Percentiles rank a stretch among this genome's conserved stretches.
Evolutionary conservation across 2,888 invertebrate genomes (phyloP).

Genomic region (Trichopoda pennipes): DNA sequence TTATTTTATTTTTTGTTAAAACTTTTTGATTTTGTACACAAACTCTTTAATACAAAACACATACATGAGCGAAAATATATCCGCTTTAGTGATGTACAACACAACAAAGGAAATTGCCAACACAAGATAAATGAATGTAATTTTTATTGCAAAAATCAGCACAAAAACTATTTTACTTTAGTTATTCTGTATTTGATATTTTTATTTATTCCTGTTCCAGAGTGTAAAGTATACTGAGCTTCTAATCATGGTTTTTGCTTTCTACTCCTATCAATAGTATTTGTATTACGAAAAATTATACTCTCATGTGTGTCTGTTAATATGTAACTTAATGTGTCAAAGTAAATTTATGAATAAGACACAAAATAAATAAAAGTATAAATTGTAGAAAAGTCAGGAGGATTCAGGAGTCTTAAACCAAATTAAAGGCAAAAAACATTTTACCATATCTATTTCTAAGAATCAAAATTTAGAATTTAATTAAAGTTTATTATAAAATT

Average conservation of each 20-base stretch:
- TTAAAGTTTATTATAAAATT: too few species aligned
- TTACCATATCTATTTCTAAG: too few species aligned
- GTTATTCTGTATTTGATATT: neutral
- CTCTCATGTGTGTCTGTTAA: neutral
- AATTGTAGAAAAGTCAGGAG: too few species aligned
- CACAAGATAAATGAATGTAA: conserved; percentile 62
- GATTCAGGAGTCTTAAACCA: too few species aligned
- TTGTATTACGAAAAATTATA: conserved; percentile 2
- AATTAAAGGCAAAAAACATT: too few species aligned
- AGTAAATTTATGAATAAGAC: too few species aligned
- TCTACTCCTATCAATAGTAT: conserved; percentile 4
- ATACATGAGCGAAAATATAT: neutral
- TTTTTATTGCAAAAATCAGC: conserved; percentile 38
- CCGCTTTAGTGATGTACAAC: conserved; percentile 19
- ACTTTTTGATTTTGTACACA: neutral
- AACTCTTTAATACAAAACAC: neutral
- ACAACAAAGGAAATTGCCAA: conserved; percentile 61
- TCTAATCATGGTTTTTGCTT: neutral
- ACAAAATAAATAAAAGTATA: too few species aligned
- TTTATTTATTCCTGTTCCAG: conserved; percentile 3
- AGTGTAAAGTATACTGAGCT: conserved; percentile 5
- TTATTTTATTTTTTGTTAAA: neutral
- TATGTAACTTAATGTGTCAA: neutral
- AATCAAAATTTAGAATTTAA: too few species aligned
- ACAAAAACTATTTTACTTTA: conserved; percentile 14